These are phyloP conservation scores for Aptenodytes patagonicus DNA, from an alignment of 2,113 vertebrate genomes.

Conservation along the genomic window DNA sequence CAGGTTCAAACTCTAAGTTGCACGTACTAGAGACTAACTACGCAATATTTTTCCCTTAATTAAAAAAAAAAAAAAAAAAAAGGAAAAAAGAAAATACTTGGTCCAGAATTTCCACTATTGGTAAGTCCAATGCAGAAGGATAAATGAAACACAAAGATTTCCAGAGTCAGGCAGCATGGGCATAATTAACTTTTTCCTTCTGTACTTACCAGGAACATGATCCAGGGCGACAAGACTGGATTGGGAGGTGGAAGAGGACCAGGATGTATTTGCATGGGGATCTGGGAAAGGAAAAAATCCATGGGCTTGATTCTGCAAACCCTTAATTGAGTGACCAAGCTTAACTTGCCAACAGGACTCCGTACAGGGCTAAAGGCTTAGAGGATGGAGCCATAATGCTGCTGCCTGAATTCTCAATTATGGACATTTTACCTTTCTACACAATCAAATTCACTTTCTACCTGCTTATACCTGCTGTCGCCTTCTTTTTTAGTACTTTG, in stretches of 20 bases:
- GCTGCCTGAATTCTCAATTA: background rate
- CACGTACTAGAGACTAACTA: background rate
- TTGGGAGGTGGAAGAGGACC: conserved; percentile 68
- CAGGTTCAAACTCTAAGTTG: background rate
- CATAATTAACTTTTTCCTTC: conserved; percentile 23
- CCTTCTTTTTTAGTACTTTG: background rate
- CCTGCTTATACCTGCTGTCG: background rate
- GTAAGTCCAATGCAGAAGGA: background rate
- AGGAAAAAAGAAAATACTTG: background rate
- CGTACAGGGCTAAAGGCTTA: background rate
- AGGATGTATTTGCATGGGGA: conserved; percentile 67
- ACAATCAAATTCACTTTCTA: background rate
- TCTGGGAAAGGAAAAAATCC: conserved; percentile 67
- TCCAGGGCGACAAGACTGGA: conserved; percentile 71
- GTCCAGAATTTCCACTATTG: background rate
- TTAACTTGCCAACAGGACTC: background rate
- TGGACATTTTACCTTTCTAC: background rate
- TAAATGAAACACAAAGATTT: background rate
- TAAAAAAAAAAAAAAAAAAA: too few relatives aligned
- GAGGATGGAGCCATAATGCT: background rate
- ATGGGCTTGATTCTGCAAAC: conserved; percentile 54
- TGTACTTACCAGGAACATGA: conserved; percentile 67
- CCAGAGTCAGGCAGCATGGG: conserved; percentile 3
- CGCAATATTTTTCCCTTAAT: too few relatives aligned
- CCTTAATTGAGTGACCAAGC: background rate